Percentiles rank a stretch among this genome's conserved stretches.
Conservation (phyloP, 2,797 vertebrate genomes). For the Alectoris magna region DNA sequence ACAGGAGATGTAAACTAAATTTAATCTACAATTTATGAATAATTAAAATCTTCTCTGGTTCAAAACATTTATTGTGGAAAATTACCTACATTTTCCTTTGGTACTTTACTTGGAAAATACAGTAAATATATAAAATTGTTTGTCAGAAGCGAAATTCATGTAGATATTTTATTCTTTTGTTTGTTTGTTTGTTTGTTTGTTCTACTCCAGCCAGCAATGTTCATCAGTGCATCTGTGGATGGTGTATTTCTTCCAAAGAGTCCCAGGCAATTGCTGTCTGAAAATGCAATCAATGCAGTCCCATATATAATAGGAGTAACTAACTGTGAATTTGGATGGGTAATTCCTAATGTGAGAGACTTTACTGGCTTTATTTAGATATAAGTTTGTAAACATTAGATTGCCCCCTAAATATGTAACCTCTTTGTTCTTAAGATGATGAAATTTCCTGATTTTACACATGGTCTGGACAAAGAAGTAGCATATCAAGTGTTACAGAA, state of each 20-base stretch:
- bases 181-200: not conserved
- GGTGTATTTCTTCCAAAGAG: conserved; percentile 71
- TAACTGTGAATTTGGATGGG: conserved; percentile 67
- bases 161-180: not conserved
- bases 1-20: not conserved
- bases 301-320: conserved; percentile 76
- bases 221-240: not conserved
- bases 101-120: not conserved
- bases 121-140: not conserved
- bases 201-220: not conserved
- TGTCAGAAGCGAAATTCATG: not conserved
- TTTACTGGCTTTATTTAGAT: rapidly evolving
- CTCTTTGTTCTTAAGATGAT: not conserved
- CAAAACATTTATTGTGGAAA: not conserved
- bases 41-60: not conserved
- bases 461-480: conserved; percentile 26
- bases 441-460: not conserved
- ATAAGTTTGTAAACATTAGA: not conserved
- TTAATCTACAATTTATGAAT: no score
- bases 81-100: not conserved
- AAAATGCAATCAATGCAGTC: conserved; percentile 21
- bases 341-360: conserved; percentile 41
- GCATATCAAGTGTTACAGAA: not conserved
- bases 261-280: conserved; percentile 49
- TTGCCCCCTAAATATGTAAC: not conserved